phyloP scores from a whole-genome alignment of 2,888 invertebrate species.

The Heliconius aoede region DNA sequence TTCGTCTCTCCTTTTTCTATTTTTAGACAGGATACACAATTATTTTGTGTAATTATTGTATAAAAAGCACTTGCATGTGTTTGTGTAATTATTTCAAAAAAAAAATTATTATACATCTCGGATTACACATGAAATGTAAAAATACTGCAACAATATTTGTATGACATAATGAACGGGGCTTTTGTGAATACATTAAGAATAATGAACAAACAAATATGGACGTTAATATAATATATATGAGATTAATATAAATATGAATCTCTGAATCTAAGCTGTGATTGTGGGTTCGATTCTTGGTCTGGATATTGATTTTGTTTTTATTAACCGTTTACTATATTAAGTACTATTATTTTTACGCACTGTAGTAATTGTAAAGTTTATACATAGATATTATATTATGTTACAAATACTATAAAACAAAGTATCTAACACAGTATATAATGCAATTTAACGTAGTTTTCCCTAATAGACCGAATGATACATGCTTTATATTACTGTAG shows the following conservation, averaged over 20 bases:
- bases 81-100: neutral
- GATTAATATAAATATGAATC: neutral
- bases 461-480: neutral
- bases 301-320: no score
- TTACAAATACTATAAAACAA: no score
- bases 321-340: no score
- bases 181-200: neutral
- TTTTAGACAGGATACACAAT: slow-evolving; percentile 32
- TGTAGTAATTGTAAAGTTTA: no score
- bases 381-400: neutral
- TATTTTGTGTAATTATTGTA: slow-evolving; percentile 19
- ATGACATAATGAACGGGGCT: neutral
- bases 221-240: no score
- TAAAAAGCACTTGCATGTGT: neutral
- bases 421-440: neutral
- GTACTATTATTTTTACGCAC: no score
- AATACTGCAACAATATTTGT: neutral
- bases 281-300: neutral
- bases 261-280: neutral
- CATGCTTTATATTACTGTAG: no score
- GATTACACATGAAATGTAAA: slow-evolving; percentile 4
- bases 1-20: slow-evolving; percentile 32
- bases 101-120: neutral
- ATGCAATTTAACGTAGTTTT: neutral
- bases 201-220: neutral